Evolutionary conservation across 2,888 invertebrate genomes (phyloP), one percentile per base, ranked within the genome.

Genomic region (Chaetogeoica ovagalla): DNA sequence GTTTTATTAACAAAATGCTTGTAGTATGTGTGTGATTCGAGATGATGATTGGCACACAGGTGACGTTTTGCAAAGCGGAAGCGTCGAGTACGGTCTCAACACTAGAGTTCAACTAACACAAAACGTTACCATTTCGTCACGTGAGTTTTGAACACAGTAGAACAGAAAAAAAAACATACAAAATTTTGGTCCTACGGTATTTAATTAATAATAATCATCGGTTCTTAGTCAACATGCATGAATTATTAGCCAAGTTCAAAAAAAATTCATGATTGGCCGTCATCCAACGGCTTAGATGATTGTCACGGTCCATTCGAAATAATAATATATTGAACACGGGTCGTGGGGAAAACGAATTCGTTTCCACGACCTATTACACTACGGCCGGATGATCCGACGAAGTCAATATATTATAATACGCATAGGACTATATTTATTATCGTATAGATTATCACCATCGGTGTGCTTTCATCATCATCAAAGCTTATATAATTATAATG

Each of bases 21-120:
- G 79, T 79, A 79, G 70, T 77, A 60, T 76, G 69, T 77, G 77
- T 30, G 30, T 30, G 30, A 30, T 60, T 69, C 71, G 70, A 21
- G 79, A 79, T 79, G 79, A 79, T 79, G 79, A 79, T 79, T 79
- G 79, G 63, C 79, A 79, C 71, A 79, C 79, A 79, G 79, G 79
- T 79, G 79, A 79, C 79, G 79, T 79, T 79, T 79, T 79, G 63
- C 79, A 79, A 79, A 79, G 79, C 57, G 79, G 79, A 71, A 79
- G 79, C 70, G 71, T 79, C 79, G 79, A 79, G 79, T 79, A 79
- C 52, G 79, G 79, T 79, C 79, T 79, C 79, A 79, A 79, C 79
- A 71, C 70, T 71, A 79, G 55, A 43, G 30, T 23, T 79, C 79
- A 63, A 39, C 79, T 70, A 37, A 71, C 70, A 79, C 70, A 79